Conservation (phyloP, 2,797 vertebrate species). For the Urosaurus nigricauda region DNA sequence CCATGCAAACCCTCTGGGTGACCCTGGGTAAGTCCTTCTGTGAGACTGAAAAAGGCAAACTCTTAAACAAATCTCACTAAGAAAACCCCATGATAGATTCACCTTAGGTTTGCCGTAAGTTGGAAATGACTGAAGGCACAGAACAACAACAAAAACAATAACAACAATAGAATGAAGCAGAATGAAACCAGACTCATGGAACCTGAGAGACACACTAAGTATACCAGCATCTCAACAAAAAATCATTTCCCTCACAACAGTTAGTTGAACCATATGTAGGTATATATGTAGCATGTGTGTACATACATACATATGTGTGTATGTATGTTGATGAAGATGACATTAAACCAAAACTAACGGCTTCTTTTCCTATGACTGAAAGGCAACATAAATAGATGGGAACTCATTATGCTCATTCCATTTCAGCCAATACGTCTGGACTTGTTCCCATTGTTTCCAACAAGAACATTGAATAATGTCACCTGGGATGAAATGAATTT, state of each 20-base stretch:
- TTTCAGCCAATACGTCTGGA: neutral
- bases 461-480: neutral
- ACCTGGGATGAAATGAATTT: neutral
- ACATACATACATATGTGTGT: no score
- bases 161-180: no score
- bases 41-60: no score
- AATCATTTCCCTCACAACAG: neutral
- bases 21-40: no score
- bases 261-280: neutral
- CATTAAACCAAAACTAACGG: neutral
- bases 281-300: no score
- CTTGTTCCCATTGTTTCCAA: neutral
- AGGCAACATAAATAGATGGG: slow-evolving; percentile 6
- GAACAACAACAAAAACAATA: no score
- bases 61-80: no score
- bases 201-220: neutral
- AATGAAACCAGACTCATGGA: neutral
- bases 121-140: no score
- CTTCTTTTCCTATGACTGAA: neutral
- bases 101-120: no score
- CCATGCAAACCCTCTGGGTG: no score
- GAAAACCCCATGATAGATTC: no score
- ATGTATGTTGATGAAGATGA: neutral
- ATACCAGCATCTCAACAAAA: slow-evolving; percentile 20
- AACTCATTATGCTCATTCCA: neutral